Base-by-base conservation (phyloP, 2,888 invertebrate genomes). In the Tromatobia lineatoria region DNA sequence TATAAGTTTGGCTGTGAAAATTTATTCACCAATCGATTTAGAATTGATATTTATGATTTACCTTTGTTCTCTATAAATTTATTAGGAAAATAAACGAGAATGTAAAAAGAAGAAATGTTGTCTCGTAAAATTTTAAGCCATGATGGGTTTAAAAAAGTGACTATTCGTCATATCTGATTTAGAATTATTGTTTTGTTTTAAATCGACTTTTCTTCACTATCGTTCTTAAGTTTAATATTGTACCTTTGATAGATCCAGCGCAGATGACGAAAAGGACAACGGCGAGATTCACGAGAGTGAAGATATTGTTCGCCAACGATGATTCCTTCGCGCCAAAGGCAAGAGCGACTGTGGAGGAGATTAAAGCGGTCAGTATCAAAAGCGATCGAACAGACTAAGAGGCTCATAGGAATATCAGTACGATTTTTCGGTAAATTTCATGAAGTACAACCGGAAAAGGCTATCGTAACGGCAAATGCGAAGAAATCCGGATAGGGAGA, bases 251-350 rank as follows among this genome's bases (percentile, higher is more conserved):
- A 0, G 95, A 95, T 13, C 98, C 98, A 61, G 97, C 95, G 82
- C 98, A 95, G 61, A 98, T 96, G 76, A 98, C 97, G 91, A 97
- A 98, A 6, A 96, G 87, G 0, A 99, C 97, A 0, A 98, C 97
- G 15, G 95, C 94, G 42, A 99, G 94, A 93, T 99, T 99, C 52
- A 98, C 95, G 1, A 96, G 94, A 0, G 98, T 98, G 91, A 98
- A 98, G 75, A 98, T 94, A 91, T 98, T 98, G 94, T 98, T 99
- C 86, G 97, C 96, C 69, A 95, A 94, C 0, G 98, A 97, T 0
- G 98, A 98, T 93, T 98, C 98, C 90, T 97, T 98, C 54, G 98
- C 97, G 0, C 99, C 98, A 86, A 98, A 95, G 0, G 97, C 97
- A 25, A 97, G 94, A 0, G 95, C 97, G 93, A 95, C 96, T 96